Conservation (phyloP, 2,113 vertebrate species). For the Pomatorhinus ruficollis region DNA sequence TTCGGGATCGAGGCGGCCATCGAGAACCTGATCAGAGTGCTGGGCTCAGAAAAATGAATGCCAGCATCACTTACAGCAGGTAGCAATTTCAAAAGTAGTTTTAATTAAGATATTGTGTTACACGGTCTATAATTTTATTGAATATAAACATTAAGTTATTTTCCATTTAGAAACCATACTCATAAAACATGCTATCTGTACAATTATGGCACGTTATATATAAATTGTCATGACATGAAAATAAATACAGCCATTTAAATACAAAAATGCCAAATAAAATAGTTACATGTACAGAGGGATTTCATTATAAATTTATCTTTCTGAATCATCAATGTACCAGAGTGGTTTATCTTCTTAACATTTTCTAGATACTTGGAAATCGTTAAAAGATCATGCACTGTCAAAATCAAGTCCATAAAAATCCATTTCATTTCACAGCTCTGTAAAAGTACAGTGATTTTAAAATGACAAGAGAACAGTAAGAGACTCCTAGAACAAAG, state of each 20-base stretch:
- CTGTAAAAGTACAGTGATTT: conserved; percentile 69
- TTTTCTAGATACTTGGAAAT: conserved; percentile 46
- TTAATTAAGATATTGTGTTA: conserved; percentile 42
- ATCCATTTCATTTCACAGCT: conserved; percentile 74
- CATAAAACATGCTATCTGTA: conserved; percentile 75
- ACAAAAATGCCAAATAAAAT: conserved; percentile 83
- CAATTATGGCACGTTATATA: conserved; percentile 73
- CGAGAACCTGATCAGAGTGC: conserved; percentile 74
- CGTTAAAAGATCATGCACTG: conserved; percentile 64
- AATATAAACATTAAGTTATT: conserved; percentile 82
- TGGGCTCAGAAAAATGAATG: conserved; percentile 9
- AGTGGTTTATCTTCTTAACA: conserved; percentile 61
- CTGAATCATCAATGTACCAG: conserved; percentile 63
- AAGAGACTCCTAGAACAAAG: conserved; percentile 31
- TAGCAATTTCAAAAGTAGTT: conserved; percentile 51
- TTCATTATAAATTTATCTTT: conserved; percentile 64
- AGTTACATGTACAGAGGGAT: conserved; percentile 62
- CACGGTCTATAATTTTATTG: conserved; percentile 76
- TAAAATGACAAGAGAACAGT: conserved; percentile 29
- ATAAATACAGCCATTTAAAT: conserved; percentile 92
- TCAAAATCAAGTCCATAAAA: conserved; percentile 71
- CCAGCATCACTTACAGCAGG: neutral
- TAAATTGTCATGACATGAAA: conserved; percentile 81
- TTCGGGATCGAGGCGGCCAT: conserved; percentile 82
- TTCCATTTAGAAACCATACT: conserved; percentile 75